These are phyloP conservation scores for Hypselothyrea guttata DNA, from an alignment of 2,888 invertebrate genomes.

Conservation along the genomic window DNA sequence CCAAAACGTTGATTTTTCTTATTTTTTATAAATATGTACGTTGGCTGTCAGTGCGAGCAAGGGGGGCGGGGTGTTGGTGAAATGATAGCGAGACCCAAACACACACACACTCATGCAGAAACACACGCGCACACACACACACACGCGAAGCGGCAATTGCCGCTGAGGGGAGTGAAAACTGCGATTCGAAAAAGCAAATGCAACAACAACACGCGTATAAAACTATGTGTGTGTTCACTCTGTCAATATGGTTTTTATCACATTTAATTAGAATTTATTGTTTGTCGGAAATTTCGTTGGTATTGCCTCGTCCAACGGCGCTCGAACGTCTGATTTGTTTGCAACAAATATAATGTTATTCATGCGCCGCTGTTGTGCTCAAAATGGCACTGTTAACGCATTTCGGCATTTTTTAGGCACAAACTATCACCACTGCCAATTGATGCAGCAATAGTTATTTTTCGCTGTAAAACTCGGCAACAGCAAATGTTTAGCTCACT, in stretches of 20 bases:
- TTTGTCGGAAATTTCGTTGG: neutral
- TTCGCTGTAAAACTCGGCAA: no score
- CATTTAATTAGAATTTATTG: neutral
- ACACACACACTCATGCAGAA: slow-evolving; percentile 1
- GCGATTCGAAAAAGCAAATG: slow-evolving; percentile 11
- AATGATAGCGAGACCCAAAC: slow-evolving; percentile 5
- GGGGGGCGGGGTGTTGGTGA: slow-evolving; percentile 7
- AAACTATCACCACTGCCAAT: no score
- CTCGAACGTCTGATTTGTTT: slow-evolving; percentile 29
- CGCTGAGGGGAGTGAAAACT: slow-evolving; percentile 5
- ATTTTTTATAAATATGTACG: slow-evolving; percentile 17
- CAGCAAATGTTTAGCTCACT: no score
- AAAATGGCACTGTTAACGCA: slow-evolving; percentile 18
- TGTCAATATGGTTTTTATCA: neutral
- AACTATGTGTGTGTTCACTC: slow-evolving; percentile 20
- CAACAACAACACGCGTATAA: slow-evolving; percentile 5
- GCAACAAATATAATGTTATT: slow-evolving; percentile 17
- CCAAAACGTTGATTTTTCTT: neutral
- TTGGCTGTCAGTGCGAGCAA: slow-evolving; percentile 15
- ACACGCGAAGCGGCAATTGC: slow-evolving; percentile 27
- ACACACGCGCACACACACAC: neutral
- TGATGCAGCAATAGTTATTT: no score
- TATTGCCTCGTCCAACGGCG: slow-evolving; percentile 10
- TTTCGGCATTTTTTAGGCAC: neutral
- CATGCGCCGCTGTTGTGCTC: slow-evolving; percentile 15